Conservation (phyloP, 1,140 invertebrate genomes). For the Aleiodes sp. region DNA sequence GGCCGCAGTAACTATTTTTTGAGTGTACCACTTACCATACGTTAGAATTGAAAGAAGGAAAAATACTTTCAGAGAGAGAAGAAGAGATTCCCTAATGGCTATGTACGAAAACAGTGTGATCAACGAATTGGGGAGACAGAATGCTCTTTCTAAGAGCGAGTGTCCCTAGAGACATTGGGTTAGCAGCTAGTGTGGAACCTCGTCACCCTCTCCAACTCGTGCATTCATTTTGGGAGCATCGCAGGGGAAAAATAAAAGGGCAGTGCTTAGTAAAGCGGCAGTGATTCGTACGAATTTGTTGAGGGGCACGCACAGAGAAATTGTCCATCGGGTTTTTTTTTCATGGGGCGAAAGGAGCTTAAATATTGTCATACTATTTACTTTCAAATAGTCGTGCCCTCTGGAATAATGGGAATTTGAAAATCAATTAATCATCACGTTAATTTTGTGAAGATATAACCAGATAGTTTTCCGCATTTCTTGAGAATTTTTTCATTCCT, state of each 20-base stretch:
- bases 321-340: background rate
- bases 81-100: too few species aligned
- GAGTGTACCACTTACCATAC: too few species aligned
- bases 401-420: background rate
- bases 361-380: background rate
- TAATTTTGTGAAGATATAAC: too few species aligned
- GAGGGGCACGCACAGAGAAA: background rate
- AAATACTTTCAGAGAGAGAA: too few species aligned
- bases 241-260: conserved; percentile 27
- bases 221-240: background rate
- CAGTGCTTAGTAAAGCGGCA: conserved; percentile 40
- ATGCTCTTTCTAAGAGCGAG: background rate
- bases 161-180: conserved; percentile 3
- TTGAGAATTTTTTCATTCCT: too few species aligned
- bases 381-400: background rate
- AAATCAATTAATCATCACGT: background rate
- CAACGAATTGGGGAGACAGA: background rate
- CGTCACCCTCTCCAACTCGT: conserved; percentile 5
- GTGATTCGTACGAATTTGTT: conserved; percentile 49
- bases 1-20: too few species aligned
- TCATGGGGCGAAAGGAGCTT: background rate
- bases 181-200: background rate
- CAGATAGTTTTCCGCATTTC: too few species aligned
- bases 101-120: background rate
- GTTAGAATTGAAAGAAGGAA: too few species aligned